These are phyloP conservation scores for Notospermus geniculatus DNA, from an alignment of 1,140 invertebrate genomes.

Conservation along the genomic window DNA sequence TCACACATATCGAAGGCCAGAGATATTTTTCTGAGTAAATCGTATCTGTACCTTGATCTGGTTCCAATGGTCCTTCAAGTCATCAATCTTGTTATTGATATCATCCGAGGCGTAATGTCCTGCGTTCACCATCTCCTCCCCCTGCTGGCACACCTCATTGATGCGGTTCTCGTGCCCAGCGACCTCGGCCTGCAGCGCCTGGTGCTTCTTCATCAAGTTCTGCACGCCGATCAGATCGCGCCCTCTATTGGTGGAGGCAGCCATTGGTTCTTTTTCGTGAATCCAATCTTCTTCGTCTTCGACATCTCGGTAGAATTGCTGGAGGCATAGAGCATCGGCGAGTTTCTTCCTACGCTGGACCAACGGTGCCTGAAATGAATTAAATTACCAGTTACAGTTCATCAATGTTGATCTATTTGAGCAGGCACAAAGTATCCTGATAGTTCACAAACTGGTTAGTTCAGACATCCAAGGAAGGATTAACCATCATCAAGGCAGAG, in stretches of 20 bases:
- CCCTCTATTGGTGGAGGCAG: slow-evolving; percentile 93
- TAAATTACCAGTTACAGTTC: too few relatives aligned
- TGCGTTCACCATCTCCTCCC: slow-evolving; percentile 85
- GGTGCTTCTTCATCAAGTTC: slow-evolving; percentile 98
- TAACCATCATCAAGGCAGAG: too few relatives aligned
- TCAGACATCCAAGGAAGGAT: too few relatives aligned
- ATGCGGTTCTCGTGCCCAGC: slow-evolving; percentile 96
- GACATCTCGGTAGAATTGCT: slow-evolving; percentile 94
- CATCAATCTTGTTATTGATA: slow-evolving; percentile 75
- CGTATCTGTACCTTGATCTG: slow-evolving; percentile 77
- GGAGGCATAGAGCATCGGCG: slow-evolving; percentile 87
- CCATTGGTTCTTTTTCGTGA: slow-evolving; percentile 97
- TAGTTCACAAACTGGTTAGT: too few relatives aligned
- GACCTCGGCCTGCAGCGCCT: slow-evolving; percentile 95
- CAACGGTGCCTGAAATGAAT: slow-evolving; percentile 45
- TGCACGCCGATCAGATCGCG: slow-evolving; percentile 98
- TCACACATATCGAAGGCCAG: too few relatives aligned
- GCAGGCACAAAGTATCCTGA: neutral
- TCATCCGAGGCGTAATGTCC: slow-evolving; percentile 92
- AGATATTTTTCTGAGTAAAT: too few relatives aligned
- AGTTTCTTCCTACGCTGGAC: slow-evolving; percentile 63
- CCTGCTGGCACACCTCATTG: slow-evolving; percentile 80
- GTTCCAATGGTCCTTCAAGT: slow-evolving; percentile 85
- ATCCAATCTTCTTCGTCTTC: slow-evolving; percentile 99
- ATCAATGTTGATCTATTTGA: too few relatives aligned